These are phyloP conservation scores for Delichon dasypus DNA, from an alignment of 2,797 vertebrate species.

Conservation along the genomic window DNA sequence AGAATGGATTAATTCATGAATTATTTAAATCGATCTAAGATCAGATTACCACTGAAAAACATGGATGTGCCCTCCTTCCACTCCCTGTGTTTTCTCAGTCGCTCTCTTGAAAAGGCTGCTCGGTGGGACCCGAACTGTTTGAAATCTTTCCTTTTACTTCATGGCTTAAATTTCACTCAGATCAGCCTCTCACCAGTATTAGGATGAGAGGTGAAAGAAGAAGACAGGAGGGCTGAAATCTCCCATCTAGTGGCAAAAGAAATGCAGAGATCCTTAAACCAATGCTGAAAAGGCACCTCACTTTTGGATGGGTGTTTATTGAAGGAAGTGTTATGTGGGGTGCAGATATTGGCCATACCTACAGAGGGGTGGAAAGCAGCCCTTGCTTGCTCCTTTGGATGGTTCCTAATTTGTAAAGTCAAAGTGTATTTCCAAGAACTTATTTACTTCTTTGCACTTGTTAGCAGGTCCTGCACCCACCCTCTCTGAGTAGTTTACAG, in stretches of 20 bases:
- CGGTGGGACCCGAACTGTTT: not conserved
- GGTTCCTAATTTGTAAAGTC: not conserved
- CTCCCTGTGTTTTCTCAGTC: not conserved
- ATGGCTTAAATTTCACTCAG: not conserved
- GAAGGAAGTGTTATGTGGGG: not conserved
- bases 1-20: conserved; percentile 4
- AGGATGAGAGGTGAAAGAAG: not conserved
- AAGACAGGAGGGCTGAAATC: not conserved
- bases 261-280: not conserved
- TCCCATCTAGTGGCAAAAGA: not conserved
- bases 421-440: not conserved
- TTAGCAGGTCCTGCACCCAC: not conserved
- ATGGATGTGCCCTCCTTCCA: not conserved
- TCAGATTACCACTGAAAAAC: not conserved
- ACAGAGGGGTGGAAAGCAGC: accelerated
- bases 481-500: not conserved
- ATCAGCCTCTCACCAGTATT: not conserved
- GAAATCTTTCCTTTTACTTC: not conserved
- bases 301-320: not conserved
- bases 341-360: accelerated
- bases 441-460: not conserved
- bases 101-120: not conserved
- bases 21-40: not conserved
- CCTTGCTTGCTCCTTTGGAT: not conserved
- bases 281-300: not conserved